Conservation (phyloP, 2,797 vertebrate genomes). For the Thunnus albacares region DNA sequence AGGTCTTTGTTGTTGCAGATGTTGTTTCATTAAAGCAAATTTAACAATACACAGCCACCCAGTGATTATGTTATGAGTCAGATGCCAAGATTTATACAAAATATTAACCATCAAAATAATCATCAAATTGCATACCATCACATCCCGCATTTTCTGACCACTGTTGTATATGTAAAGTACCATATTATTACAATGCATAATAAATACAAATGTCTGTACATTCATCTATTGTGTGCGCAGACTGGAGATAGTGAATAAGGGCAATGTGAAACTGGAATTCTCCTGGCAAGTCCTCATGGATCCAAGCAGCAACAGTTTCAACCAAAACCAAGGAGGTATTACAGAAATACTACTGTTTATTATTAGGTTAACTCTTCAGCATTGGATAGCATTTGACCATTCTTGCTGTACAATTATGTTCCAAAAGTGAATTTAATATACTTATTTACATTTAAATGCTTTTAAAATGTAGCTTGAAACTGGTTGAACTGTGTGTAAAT, state of each 20-base stretch:
- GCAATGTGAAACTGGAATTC: conserved; percentile 88
- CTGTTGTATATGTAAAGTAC: not conserved
- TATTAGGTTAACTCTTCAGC: not conserved
- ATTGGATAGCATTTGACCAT: not conserved
- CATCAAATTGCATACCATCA: no score
- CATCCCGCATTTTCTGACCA: not conserved
- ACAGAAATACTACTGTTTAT: not conserved
- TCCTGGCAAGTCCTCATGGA: conserved; percentile 83
- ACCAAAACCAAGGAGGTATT: conserved; percentile 70
- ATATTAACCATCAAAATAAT: not conserved
- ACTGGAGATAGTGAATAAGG: conserved; percentile 86
- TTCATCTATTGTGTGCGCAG: conserved; percentile 69
- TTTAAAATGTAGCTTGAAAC: not conserved
- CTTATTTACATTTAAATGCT: not conserved
- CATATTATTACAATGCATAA: not conserved
- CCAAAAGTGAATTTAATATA: not conserved
- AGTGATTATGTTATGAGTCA: not conserved
- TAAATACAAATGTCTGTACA: not conserved
- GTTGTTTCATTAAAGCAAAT: not conserved
- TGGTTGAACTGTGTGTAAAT: conserved; percentile 1
- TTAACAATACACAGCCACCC: not conserved
- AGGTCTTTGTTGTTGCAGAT: not conserved
- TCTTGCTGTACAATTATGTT: not conserved
- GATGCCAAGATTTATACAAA: not conserved
- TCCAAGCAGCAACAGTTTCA: conserved; percentile 46